Evolutionary conservation across 2,797 vertebrate species (phyloP), one percentile per base, ranked within the genome.

Genomic region (Mormyrops boulengeri): DNA sequence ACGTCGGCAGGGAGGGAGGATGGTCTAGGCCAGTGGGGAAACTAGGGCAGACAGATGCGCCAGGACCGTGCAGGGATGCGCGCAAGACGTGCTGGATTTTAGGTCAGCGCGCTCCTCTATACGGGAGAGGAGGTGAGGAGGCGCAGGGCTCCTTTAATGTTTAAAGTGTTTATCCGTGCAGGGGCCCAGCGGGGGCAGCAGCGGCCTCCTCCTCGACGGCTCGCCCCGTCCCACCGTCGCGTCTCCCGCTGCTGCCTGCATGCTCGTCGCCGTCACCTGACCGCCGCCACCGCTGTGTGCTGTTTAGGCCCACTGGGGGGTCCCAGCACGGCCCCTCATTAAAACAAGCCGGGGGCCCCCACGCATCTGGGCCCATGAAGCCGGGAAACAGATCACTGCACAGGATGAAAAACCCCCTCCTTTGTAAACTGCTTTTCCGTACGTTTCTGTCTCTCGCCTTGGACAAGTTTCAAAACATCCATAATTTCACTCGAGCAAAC

Each of bases 91-190:
- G 85, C 85, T 57, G 50, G 17, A 57, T 89, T 89, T 87, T 87
- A 89, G 89, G 89, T 87, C 85, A 87, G 49, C 60, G 3, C 22
- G 6, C 17, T 53, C 9, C 47, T 34, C 30, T 66, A 53, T 66
- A 22, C 47, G 89, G 87, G 90, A 90, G 90, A 92, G 91, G 90
- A 88, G 90, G 90, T 91, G 91, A 93, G 92, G 92, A 93, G 91
- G 90, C 88, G 84, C 89, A 47, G 92, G 89, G 93, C 89, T 90
- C 90, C 93, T 93, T 94, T 91, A 95, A 95, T 95, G 93, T 94
- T 93, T 94, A 94, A 96, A 95, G 77, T 89, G 92, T 93, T 85
- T 91, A 87, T 89, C 94, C 94, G 94, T 94, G 94, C 92, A 88
- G 91, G 92, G 88, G 90, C 91, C 91, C 91, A 92, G 91, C 89